These are phyloP conservation scores for Stenchaetothrips biformis DNA, from an alignment of 2,888 invertebrate genomes.

Conservation along the genomic window DNA sequence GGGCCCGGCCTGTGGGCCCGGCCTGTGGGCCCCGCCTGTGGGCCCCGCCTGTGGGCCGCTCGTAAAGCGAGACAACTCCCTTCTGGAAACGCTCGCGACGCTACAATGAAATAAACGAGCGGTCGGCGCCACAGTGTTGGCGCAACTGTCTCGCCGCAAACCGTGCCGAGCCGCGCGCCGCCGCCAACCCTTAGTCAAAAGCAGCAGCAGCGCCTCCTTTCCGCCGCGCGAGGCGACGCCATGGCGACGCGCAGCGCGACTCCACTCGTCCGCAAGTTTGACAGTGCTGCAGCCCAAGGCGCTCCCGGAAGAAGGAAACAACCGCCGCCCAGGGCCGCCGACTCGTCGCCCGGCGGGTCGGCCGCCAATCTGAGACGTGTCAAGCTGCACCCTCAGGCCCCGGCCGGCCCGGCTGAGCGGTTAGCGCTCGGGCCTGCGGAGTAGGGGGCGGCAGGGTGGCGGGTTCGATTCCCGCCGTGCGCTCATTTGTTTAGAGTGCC, in stretches of 20 bases:
- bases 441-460: conserved; percentile 28
- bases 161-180: neutral
- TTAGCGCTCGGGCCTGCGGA: too few relatives aligned
- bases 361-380: neutral
- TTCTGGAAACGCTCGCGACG: neutral
- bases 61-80: conserved; percentile 13
- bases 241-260: too few relatives aligned
- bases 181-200: neutral
- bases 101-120: conserved; percentile 10
- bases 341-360: too few relatives aligned
- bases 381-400: conserved; percentile 36
- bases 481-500: conserved; percentile 18
- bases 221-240: neutral
- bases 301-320: too few relatives aligned
- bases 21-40: neutral
- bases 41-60: neutral
- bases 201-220: neutral
- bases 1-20: neutral
- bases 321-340: too few relatives aligned
- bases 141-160: neutral
- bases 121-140: neutral
- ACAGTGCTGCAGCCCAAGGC: too few relatives aligned
- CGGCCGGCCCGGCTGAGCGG: too few relatives aligned
- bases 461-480: neutral
- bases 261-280: too few relatives aligned